A percentile compares a stretch with the other conserved stretches of the same genome.
These are phyloP conservation scores for Gymnocephalus cernua DNA, from an alignment of 2,113 vertebrate species.

Conservation along the genomic window DNA sequence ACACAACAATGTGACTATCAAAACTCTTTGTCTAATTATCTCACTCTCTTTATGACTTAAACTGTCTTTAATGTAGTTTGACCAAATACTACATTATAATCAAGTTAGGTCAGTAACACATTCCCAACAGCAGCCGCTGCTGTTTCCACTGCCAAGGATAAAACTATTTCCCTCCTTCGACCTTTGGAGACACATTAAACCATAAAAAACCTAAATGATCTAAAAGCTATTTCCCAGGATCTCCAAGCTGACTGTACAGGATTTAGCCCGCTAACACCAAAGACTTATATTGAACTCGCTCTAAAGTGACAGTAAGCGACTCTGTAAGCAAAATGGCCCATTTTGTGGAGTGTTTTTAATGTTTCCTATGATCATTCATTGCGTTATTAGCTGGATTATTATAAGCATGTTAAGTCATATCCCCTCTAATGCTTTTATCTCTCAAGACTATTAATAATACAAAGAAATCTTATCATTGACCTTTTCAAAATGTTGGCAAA, in stretches of 20 bases:
- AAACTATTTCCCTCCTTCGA: background rate
- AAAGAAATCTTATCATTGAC: slow-evolving; percentile 46
- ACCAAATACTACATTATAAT: background rate
- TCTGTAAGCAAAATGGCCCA: background rate
- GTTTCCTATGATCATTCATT: background rate
- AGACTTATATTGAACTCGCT: background rate
- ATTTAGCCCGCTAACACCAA: background rate
- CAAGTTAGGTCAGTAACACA: too few species aligned
- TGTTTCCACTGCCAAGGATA: background rate
- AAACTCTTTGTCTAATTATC: slow-evolving; percentile 8
- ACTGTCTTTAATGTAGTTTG: background rate
- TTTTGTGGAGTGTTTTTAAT: slow-evolving; percentile 11
- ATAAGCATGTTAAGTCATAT: background rate
- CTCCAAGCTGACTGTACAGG: background rate
- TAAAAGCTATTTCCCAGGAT: background rate
- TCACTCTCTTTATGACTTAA: slow-evolving; percentile 7
- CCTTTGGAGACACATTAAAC: background rate
- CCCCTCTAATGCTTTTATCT: slow-evolving; percentile 17
- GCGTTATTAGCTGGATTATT: slow-evolving; percentile 11
- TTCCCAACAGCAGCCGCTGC: too few species aligned
- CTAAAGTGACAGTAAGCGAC: background rate
- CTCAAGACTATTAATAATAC: slow-evolving; percentile 12
- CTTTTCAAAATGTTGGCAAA: slow-evolving; percentile 34
- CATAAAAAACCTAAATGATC: background rate
- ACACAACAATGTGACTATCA: slow-evolving; percentile 2